phyloP scores from a whole-genome alignment of 2,888 invertebrate species.

The Drosophila neotestacea region DNA sequence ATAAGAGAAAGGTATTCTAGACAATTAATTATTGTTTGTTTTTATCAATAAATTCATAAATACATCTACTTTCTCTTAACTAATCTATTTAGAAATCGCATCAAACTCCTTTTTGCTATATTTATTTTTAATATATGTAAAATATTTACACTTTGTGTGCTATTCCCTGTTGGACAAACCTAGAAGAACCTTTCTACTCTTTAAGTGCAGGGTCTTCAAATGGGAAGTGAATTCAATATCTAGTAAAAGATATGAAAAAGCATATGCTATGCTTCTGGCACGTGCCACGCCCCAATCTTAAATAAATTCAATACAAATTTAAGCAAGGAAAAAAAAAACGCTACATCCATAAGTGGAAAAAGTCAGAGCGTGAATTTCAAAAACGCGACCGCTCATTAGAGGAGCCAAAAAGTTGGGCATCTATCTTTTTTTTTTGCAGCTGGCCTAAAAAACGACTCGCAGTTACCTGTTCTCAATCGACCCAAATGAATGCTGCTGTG shows the following conservation, averaged over 20 bases:
- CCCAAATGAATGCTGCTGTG: not conserved
- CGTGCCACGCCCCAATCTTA: conserved; percentile 50
- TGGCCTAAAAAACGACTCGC: not conserved
- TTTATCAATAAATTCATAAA: too few species aligned
- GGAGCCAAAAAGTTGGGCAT: conserved; percentile 48
- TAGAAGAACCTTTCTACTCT: too few species aligned
- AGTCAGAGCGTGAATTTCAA: conserved; percentile 33
- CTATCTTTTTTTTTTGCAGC: conserved; percentile 24
- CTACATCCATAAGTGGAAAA: conserved; percentile 33
- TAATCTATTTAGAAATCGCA: too few species aligned
- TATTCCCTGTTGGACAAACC: too few species aligned
- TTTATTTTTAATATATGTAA: too few species aligned
- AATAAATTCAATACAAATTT: conserved; percentile 71
- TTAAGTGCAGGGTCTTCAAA: not conserved
- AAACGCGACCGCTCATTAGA: conserved; percentile 52
- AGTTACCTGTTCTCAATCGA: conserved; percentile 35
- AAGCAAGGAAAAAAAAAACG: conserved; percentile 17
- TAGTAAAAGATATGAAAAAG: not conserved
- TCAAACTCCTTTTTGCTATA: too few species aligned
- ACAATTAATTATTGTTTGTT: too few species aligned
- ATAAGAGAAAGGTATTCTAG: too few species aligned
- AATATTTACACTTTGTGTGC: too few species aligned
- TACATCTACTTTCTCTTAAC: too few species aligned
- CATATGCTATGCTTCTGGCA: conserved; percentile 45
- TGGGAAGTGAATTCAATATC: conserved; percentile 7